Evolutionary conservation across 2,797 vertebrate species (phyloP).

Genomic region (Oryzias dopingdopingensis): DNA sequence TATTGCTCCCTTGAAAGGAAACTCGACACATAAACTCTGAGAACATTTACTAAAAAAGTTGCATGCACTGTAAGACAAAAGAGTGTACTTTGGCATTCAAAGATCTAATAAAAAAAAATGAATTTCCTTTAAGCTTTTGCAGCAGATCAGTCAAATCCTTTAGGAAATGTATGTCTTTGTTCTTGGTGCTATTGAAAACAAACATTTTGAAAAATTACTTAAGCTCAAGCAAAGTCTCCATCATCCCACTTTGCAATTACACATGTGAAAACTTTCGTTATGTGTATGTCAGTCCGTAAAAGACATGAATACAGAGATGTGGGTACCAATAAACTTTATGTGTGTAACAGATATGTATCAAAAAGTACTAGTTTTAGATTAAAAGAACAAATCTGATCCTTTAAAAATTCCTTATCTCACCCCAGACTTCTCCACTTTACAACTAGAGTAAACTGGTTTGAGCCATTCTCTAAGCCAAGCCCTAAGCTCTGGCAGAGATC

Average conservation of each 20-base stretch:
- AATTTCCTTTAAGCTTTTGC: slow-evolving; percentile 15
- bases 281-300: not conserved
- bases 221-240: slow-evolving; percentile 28
- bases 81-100: slow-evolving; percentile 14
- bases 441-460: slow-evolving; percentile 87
- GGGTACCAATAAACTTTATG: not conserved
- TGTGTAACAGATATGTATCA: slow-evolving; percentile 5
- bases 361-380: slow-evolving; percentile 15
- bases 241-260: slow-evolving; percentile 21
- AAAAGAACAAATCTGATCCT: slow-evolving; percentile 62
- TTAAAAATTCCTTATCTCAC: slow-evolving; percentile 75
- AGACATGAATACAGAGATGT: slow-evolving; percentile 3
- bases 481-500: slow-evolving; percentile 76
- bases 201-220: slow-evolving; percentile 33
- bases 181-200: slow-evolving; percentile 26
- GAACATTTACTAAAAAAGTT: slow-evolving; percentile 26
- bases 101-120: slow-evolving; percentile 21
- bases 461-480: slow-evolving; percentile 80
- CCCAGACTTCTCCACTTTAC: slow-evolving; percentile 71
- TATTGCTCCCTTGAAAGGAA: slow-evolving; percentile 37
- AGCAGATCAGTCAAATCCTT: slow-evolving; percentile 25
- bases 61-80: slow-evolving; percentile 3
- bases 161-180: slow-evolving; percentile 23
- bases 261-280: slow-evolving; percentile 4
- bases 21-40: slow-evolving; percentile 16